phyloP scores from a whole-genome alignment of 1,140 invertebrate genomes.

The Tyrophagus putrescentiae region DNA sequence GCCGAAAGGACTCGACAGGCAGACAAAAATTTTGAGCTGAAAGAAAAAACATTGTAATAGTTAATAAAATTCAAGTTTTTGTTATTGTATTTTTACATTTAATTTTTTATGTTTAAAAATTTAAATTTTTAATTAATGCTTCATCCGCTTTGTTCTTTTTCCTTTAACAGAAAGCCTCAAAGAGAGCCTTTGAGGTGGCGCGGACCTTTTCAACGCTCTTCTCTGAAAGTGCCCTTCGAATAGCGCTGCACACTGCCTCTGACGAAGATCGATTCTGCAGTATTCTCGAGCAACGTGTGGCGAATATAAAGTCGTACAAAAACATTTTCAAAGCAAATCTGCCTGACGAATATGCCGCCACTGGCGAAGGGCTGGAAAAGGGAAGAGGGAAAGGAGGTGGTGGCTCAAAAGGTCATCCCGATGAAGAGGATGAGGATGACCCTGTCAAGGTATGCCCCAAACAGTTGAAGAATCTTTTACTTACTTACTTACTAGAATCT shows the following conservation, averaged over 20 bases:
- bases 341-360: background rate
- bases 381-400: background rate
- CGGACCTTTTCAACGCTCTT: constrained; percentile 30
- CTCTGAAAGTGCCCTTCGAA: constrained; percentile 22
- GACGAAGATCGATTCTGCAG: constrained; percentile 3
- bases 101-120: background rate
- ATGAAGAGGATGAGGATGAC: background rate
- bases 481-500: too few relatives aligned
- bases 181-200: constrained; percentile 29
- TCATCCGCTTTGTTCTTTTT: too few relatives aligned
- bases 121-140: constrained; percentile 10
- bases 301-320: background rate
- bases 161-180: constrained; percentile 27
- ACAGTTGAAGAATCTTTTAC: too few relatives aligned
- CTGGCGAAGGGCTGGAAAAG: background rate
- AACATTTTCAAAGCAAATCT: background rate
- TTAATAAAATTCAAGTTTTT: constrained; percentile 8
- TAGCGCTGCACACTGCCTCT: constrained; percentile 20
- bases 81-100: background rate
- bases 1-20: background rate
- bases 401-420: background rate
- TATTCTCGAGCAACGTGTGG: background rate
- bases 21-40: background rate
- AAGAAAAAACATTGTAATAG: background rate
- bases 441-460: too few relatives aligned